Conservation (phyloP, 35 echinoderm and acorn worm genomes). For the Heliocidaris erythrogramma region DNA sequence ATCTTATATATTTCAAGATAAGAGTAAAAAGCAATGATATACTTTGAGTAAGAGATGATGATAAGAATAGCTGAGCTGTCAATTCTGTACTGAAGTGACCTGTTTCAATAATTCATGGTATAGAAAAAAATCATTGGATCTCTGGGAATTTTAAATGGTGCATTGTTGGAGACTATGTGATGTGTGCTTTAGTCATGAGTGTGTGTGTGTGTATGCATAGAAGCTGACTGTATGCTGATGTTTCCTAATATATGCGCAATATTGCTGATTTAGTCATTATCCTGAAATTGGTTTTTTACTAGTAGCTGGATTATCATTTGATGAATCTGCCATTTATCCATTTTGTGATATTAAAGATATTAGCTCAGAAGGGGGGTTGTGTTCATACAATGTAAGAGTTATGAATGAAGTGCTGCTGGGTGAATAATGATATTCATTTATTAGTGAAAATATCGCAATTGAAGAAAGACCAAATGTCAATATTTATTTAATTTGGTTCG, state of each 20-base stretch:
- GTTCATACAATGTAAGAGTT: neutral
- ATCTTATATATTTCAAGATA: neutral
- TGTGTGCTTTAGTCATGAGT: conserved; percentile 16
- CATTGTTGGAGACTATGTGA: neutral
- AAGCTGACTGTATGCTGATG: neutral
- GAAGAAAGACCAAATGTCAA: neutral
- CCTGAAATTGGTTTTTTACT: neutral
- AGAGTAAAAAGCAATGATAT: neutral
- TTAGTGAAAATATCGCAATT: neutral
- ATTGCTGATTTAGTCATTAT: conserved; percentile 39
- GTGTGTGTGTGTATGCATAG: conserved; percentile 33
- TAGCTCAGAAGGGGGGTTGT: neutral
- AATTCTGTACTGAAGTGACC: neutral
- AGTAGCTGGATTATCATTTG: neutral
- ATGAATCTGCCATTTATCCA: conserved; percentile 10
- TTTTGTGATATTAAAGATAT: conserved; percentile 3
- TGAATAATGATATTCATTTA: neutral
- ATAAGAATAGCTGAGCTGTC: neutral
- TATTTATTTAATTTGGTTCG: too few species aligned
- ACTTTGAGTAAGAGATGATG: neutral
- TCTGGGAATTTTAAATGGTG: neutral
- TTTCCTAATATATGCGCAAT: conserved; percentile 30
- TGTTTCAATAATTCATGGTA: neutral
- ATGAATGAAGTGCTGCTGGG: neutral
- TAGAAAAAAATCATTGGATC: neutral